Evolutionary conservation across 2,888 invertebrate genomes (phyloP), one percentile per base, ranked within the genome.

Genomic region (Cerceris ruficornis): DNA sequence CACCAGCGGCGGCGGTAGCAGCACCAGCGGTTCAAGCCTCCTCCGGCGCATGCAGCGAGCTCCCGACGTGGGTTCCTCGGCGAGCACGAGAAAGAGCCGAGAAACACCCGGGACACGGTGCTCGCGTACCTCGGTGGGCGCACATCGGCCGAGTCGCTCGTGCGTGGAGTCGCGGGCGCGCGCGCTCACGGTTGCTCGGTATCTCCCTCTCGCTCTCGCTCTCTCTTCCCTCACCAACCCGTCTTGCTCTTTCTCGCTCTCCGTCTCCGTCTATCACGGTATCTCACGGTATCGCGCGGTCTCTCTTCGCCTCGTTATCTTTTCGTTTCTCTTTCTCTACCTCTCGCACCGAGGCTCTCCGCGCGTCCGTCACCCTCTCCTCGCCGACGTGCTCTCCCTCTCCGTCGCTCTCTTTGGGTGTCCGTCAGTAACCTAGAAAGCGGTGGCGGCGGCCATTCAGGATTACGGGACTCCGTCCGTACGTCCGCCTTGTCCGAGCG

Each of bases 351-450:
- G 46, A n/a, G 43, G 28, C 61, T 68, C 50, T 52, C 14, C 49
- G 41, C 43, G 61, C 71, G 77, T 77, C 69, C 42, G 69, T 72
- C 78, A 62, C 76, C 71, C 80, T 9, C 64, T 69, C 62, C 58
- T 64, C 65, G 69, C 13, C 69, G 46, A 11, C 50, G 28, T 61
- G 64, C 50, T 52, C 14, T 54, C 43, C 43, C 64, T 74, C 81
- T 77, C 72, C 42, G 69, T 72, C 78, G 65, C 76, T 73, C 80
- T 72, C 81, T 81, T 82, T 74, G 83, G 78, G 74, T 87, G 87
- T 88, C 87, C 89, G 90, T 88, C 89, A 88, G 90, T 90, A 90
- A 90, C 90, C 90, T 90, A 90, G 90, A 90, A 90, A 90, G 90
- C 88, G 83, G 83, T 80, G 84, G 76, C 80, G 88, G 90, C 90